Evolutionary conservation across 2,888 invertebrate genomes (phyloP).

Genomic region (Stenodema calcarata): DNA sequence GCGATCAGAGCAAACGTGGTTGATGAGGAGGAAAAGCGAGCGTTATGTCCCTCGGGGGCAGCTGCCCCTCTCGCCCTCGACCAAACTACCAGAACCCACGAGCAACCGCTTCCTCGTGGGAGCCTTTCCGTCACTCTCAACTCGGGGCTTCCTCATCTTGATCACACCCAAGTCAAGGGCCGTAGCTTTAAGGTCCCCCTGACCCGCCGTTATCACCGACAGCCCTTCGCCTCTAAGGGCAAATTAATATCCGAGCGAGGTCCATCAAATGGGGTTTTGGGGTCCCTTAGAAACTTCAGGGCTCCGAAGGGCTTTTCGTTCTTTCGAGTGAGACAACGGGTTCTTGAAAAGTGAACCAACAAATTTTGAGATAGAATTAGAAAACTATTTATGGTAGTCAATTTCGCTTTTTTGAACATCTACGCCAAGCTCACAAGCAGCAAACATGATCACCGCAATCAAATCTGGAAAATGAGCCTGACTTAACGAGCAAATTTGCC

Average conservation of each 20-base stretch:
- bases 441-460: too few relatives aligned
- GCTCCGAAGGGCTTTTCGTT: not conserved
- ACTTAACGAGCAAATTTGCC: too few relatives aligned
- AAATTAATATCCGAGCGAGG: not conserved
- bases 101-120: not conserved
- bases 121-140: constrained; percentile 13
- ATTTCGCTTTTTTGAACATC: too few relatives aligned
- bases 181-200: not conserved
- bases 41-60: constrained; percentile 4
- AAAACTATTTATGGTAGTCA: too few relatives aligned
- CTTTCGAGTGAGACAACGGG: not conserved
- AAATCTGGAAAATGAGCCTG: too few relatives aligned
- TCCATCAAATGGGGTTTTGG: not conserved
- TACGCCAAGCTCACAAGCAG: too few relatives aligned
- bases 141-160: constrained; percentile 5
- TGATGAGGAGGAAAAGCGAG: constrained; percentile 13
- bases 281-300: not conserved
- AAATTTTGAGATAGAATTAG: too few relatives aligned
- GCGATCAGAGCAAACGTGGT: not conserved
- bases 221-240: not conserved
- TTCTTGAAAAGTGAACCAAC: too few relatives aligned
- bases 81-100: not conserved
- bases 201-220: not conserved
- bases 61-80: not conserved
- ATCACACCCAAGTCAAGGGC: not conserved